Conservation (phyloP, 2,888 invertebrate species). For the Hoplodrina blanda region DNA sequence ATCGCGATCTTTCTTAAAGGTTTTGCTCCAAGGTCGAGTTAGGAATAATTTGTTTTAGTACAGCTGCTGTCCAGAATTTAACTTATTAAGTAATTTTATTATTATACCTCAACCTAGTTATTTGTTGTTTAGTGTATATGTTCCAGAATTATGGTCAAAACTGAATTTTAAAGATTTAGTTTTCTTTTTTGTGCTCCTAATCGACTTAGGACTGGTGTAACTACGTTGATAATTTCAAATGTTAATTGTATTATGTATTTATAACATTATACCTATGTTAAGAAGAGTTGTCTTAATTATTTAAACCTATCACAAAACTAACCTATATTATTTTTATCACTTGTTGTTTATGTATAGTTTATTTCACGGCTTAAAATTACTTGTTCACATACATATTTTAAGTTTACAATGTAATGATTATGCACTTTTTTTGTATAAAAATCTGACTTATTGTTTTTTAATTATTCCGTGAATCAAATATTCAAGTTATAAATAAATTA, state of each 20-base stretch:
- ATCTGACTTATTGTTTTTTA: slow-evolving; percentile 35
- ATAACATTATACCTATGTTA: slow-evolving; percentile 5
- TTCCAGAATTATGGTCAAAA: slow-evolving; percentile 4
- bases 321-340: slow-evolving; percentile 38
- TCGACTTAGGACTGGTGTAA: background rate
- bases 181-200: background rate
- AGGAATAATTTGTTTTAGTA: slow-evolving; percentile 5
- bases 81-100: slow-evolving; percentile 1
- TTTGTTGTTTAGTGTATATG: slow-evolving; percentile 24
- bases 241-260: slow-evolving; percentile 16
- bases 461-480: slow-evolving; percentile 40
- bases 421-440: slow-evolving; percentile 39
- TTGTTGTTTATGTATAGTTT: slow-evolving; percentile 48
- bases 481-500: slow-evolving; percentile 39
- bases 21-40: background rate
- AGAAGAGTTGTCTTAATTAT: slow-evolving; percentile 32
- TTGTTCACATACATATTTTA: slow-evolving; percentile 36
- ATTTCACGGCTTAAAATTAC: slow-evolving; percentile 41
- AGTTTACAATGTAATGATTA: slow-evolving; percentile 24
- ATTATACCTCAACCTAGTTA: slow-evolving; percentile 25
- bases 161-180: background rate
- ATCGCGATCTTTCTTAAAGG: no score
- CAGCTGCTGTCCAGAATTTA: slow-evolving; percentile 27
- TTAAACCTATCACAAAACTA: slow-evolving; percentile 49
- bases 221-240: slow-evolving; percentile 9